A percentile compares a stretch with the other conserved stretches of the same genome.
These are phyloP conservation scores for Pelecanoides urinatrix DNA, from an alignment of 2,113 vertebrate genomes.

Conservation along the genomic window DNA sequence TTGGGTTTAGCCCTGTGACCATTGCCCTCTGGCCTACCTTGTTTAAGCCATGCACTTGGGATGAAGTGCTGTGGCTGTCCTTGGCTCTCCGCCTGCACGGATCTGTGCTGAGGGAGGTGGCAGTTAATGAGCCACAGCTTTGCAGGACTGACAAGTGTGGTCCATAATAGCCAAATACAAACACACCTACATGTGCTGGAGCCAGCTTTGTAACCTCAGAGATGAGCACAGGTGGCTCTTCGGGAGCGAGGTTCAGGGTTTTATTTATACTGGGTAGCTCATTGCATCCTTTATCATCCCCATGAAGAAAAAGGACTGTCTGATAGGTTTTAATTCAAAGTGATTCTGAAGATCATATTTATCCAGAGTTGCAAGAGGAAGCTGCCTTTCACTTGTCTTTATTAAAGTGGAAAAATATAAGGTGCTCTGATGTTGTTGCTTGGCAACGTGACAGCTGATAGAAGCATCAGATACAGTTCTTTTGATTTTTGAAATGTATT, in stretches of 20 bases:
- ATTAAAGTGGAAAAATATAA: neutral
- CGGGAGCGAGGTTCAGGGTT: neutral
- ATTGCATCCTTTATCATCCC: neutral
- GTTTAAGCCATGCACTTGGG: rapidly evolving
- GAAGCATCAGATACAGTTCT: neutral
- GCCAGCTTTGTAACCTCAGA: neutral
- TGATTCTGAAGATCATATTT: neutral
- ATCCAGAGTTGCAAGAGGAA: neutral
- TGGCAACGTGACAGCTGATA: neutral
- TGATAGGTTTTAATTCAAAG: neutral
- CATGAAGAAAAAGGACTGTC: neutral
- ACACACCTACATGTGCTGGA: rapidly evolving
- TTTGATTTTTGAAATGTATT: neutral
- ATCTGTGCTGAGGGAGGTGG: neutral
- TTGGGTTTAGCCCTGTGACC: neutral
- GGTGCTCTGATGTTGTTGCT: neutral
- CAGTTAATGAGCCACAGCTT: neutral
- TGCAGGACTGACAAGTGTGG: neutral
- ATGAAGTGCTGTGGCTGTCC: neutral
- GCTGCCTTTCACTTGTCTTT: neutral
- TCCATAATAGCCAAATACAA: neutral
- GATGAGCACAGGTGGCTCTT: neutral
- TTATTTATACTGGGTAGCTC: neutral
- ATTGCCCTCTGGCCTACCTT: neutral
- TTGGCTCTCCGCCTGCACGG: too few relatives aligned